Evolutionary conservation across 2,113 vertebrate species (phyloP).

Genomic region (Boulengeromyrus knoepffleri): DNA sequence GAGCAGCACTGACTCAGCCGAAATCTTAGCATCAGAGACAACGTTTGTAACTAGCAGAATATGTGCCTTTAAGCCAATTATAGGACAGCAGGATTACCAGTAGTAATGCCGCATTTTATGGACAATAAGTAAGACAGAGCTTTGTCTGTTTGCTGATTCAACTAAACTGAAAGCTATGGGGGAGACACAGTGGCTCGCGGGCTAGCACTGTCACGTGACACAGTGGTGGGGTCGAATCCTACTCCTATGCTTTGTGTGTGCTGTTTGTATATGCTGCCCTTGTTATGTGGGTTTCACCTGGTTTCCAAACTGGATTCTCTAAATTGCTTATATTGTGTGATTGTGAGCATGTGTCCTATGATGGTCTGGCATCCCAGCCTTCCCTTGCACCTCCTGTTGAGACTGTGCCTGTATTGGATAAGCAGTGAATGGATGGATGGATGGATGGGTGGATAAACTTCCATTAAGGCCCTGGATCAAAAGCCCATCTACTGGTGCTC

Average conservation of each 20-base stretch:
- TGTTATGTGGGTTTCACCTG: not conserved
- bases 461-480: not conserved
- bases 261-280: not conserved
- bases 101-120: not conserved
- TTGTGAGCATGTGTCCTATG: not conserved
- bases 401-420: not conserved
- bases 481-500: not conserved
- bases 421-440: not conserved
- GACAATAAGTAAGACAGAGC: not conserved
- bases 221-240: not conserved
- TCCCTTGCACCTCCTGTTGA: not conserved
- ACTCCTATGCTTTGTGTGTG: not conserved
- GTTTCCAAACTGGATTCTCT: not conserved
- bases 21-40: not conserved
- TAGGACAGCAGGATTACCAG: not conserved
- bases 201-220: not conserved
- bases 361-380: not conserved
- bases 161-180: not conserved
- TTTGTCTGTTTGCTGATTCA: not conserved
- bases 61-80: not conserved
- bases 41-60: not conserved
- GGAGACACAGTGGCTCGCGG: not conserved
- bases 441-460: not conserved
- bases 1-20: not conserved
- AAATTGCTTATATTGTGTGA: not conserved